Evolutionary conservation across 2,113 vertebrate genomes (phyloP).

Genomic region (Vidua macroura): DNA sequence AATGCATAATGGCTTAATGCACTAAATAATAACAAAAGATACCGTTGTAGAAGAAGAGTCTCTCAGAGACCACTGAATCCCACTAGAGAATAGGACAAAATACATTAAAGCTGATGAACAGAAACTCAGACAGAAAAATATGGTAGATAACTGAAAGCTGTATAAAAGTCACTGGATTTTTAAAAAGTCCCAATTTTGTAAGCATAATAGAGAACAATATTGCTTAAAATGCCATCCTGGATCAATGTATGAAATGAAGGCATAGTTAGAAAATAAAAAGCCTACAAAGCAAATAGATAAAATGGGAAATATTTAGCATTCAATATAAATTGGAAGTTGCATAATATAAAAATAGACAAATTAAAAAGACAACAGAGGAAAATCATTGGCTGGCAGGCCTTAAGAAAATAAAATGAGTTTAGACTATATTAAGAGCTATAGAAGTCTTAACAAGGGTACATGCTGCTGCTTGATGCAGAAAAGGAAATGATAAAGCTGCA

Average conservation of each 20-base stretch:
- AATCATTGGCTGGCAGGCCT: neutral
- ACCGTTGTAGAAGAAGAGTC: neutral
- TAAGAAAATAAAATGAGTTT: neutral
- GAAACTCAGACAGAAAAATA: neutral
- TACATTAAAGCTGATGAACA: neutral
- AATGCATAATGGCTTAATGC: neutral
- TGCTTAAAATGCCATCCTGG: neutral
- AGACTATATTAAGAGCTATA: neutral
- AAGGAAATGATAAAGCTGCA: neutral
- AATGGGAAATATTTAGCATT: neutral
- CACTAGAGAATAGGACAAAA: neutral
- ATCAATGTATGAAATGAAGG: neutral
- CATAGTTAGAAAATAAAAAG: conserved; percentile 27
- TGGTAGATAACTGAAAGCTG: neutral
- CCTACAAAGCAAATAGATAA: neutral
- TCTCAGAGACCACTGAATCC: neutral
- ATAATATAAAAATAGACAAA: neutral
- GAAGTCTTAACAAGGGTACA: neutral
- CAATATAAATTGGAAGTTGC: conserved; percentile 4
- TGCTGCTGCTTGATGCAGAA: neutral
- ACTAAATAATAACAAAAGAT: neutral
- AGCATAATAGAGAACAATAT: neutral
- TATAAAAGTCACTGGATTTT: neutral
- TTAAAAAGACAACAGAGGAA: neutral
- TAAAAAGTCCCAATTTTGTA: neutral